A percentile compares a stretch with the other conserved stretches of the same genome.
These are phyloP conservation scores for Gerris buenoi DNA, from an alignment of 1,140 invertebrate genomes.

Conservation along the genomic window DNA sequence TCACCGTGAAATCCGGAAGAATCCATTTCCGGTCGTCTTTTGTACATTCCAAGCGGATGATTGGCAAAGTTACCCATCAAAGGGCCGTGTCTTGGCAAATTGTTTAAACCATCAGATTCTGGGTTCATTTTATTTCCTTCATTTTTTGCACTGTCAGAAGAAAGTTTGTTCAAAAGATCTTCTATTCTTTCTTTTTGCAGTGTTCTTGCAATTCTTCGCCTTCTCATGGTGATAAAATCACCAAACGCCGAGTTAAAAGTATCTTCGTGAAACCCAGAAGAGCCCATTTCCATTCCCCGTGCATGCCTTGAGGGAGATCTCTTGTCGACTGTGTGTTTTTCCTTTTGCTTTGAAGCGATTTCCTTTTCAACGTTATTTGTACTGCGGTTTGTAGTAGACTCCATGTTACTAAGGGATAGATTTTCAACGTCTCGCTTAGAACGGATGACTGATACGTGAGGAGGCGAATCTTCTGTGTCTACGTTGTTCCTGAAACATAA, in stretches of 20 bases:
- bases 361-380: background rate
- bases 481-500: background rate
- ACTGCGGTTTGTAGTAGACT: background rate
- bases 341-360: background rate
- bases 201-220: constrained; percentile 20
- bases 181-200: background rate
- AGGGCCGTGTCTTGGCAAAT: background rate
- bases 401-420: background rate
- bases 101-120: background rate
- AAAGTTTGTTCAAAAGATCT: background rate
- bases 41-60: background rate
- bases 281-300: constrained; percentile 21
- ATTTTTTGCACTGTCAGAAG: background rate
- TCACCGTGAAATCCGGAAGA: constrained; percentile 27
- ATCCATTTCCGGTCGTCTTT: constrained; percentile 19
- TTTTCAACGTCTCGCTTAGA: background rate
- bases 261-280: constrained; percentile 31
- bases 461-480: background rate
- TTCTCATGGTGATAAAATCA: constrained; percentile 28
- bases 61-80: background rate
- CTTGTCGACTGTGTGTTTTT: constrained; percentile 7
- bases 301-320: constrained; percentile 12
- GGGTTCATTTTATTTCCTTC: background rate
- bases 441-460: background rate
- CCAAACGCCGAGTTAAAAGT: constrained; percentile 31